Conservation (phyloP, 1,140 invertebrate species). For the Zaprionus africanus region DNA sequence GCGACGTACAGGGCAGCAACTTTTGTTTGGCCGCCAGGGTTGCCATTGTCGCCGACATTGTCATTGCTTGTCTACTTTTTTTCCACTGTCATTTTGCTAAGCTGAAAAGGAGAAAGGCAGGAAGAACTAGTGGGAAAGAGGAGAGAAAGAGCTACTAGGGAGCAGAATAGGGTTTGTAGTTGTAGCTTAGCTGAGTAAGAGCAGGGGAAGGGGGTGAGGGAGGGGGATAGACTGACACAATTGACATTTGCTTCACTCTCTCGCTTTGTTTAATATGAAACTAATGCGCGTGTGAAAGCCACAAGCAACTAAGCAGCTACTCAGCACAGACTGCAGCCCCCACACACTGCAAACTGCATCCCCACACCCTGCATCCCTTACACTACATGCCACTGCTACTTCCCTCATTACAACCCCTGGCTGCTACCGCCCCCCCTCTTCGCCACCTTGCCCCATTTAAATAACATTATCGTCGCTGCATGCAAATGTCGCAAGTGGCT, state of each 20-base stretch:
- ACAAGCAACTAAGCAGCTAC: conserved; percentile 34
- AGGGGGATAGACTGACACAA: conserved; percentile 12
- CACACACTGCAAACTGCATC: too few species aligned
- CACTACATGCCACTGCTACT: too few species aligned
- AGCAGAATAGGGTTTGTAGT: too few species aligned
- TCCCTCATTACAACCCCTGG: too few species aligned
- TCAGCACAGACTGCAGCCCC: neutral
- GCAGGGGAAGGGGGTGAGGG: too few species aligned
- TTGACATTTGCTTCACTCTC: conserved; percentile 58
- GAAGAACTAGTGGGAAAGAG: too few species aligned
- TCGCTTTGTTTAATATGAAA: conserved; percentile 72
- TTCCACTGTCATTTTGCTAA: conserved; percentile 1
- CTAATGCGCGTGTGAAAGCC: conserved; percentile 59
- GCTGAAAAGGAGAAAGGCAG: neutral
- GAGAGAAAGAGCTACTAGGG: too few species aligned
- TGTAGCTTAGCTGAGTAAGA: neutral
- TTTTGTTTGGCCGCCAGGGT: conserved; percentile 55
- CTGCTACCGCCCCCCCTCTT: neutral
- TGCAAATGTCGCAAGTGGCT: conserved; percentile 57
- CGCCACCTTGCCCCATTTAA: conserved; percentile 62
- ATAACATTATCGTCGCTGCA: conserved; percentile 52
- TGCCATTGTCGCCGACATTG: conserved; percentile 53
- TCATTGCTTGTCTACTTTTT: conserved; percentile 39
- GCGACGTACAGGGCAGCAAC: conserved; percentile 47
- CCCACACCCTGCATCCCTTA: neutral